Conservation (phyloP, 2,888 invertebrate species). For the Acrobasis suavella region DNA sequence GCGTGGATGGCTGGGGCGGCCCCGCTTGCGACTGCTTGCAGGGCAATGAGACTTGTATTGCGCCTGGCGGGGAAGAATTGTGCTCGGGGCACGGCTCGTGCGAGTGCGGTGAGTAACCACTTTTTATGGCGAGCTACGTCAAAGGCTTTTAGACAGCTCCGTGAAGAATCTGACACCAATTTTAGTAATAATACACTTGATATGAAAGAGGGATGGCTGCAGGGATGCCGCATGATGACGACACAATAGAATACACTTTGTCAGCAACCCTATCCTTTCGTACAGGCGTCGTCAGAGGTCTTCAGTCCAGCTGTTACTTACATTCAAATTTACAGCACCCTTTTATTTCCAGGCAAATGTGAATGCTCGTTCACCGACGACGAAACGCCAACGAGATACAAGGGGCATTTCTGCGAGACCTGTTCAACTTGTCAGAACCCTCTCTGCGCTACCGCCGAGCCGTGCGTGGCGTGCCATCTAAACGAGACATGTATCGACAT, state of each 20-base stretch:
- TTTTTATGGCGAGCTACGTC: too few relatives aligned
- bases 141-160: too few relatives aligned
- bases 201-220: too few relatives aligned
- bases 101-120: conserved; percentile 83
- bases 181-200: too few relatives aligned
- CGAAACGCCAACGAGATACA: conserved; percentile 53
- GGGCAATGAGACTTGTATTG: conserved; percentile 73
- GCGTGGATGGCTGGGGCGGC: conserved; percentile 82
- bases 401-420: conserved; percentile 78
- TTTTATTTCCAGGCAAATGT: conserved; percentile 57
- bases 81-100: conserved; percentile 91
- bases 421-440: conserved; percentile 75
- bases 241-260: too few relatives aligned
- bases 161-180: too few relatives aligned
- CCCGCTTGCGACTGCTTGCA: conserved; percentile 82
- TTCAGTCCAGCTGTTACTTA: too few relatives aligned
- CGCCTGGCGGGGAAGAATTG: conserved; percentile 72
- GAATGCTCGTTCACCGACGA: conserved; percentile 53
- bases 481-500: conserved; percentile 57
- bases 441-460: conserved; percentile 75
- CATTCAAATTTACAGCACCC: too few relatives aligned
- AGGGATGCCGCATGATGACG: too few relatives aligned
- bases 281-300: too few relatives aligned
- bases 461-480: conserved; percentile 67
- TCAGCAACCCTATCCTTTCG: too few relatives aligned